Evolutionary conservation across 2,888 invertebrate species (phyloP).

Genomic region (Drosophila engyochracea): DNA sequence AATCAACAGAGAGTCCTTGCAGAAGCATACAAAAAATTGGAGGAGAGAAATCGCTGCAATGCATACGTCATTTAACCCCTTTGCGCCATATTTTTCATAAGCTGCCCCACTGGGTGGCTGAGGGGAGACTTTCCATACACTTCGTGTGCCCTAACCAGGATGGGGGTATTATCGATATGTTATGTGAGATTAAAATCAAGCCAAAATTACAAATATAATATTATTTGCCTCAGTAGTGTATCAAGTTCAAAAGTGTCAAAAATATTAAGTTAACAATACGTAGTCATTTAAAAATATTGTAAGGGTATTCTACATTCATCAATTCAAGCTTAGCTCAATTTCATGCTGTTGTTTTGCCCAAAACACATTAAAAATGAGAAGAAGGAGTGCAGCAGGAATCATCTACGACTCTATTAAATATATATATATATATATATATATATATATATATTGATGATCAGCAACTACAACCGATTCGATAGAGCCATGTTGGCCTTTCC

Average conservation of each 20-base stretch:
- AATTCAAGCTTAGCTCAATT: neutral
- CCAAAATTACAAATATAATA: neutral
- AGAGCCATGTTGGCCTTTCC: neutral
- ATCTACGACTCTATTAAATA: neutral
- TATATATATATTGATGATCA: neutral
- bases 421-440: neutral
- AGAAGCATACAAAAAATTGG: neutral
- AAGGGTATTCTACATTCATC: conserved; percentile 16
- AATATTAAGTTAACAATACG: neutral
- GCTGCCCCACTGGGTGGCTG: conserved; percentile 42
- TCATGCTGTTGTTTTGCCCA: neutral
- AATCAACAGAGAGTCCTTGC: conserved; percentile 38
- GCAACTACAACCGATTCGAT: neutral
- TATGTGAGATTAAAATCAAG: neutral
- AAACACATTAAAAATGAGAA: neutral
- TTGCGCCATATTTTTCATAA: conserved; percentile 81
- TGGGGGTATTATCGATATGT: neutral
- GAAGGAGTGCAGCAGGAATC: neutral
- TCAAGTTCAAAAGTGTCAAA: neutral
- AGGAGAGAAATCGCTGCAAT: conserved; percentile 74
- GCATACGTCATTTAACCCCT: conserved; percentile 81
- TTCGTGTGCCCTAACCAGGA: neutral
- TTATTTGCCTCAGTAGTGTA: neutral
- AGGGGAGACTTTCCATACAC: neutral
- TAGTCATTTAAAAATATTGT: neutral